Evolutionary conservation across 2,888 invertebrate genomes (phyloP), one percentile per base, ranked within the genome.

Genomic region (Beris chalybata): DNA sequence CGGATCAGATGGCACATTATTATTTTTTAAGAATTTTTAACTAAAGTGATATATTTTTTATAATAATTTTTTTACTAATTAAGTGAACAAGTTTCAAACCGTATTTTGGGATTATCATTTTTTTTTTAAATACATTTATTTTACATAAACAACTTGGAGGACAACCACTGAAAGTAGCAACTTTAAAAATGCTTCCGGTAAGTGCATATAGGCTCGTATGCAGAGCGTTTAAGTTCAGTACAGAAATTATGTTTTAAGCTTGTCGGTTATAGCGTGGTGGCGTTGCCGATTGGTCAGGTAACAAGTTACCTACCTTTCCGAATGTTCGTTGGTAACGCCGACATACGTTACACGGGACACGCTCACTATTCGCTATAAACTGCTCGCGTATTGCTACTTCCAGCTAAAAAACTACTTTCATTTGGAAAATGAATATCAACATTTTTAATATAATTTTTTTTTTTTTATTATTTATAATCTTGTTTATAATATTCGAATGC

Each of bases 171-270:
- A 38, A 44, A 11, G 5, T 9, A 32, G 30, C 50, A 61, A 29
- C 38, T 48, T 32, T 47, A 61, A 61, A 67, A 63, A 67, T 67
- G 67, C 52, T 67, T 67, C 67, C 67, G 67, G 67, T 67, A 63
- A 67, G 67, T 67, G 47, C 22, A n/a, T 43, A 11, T 45, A 58
- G 29, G 15, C 11, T 12, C n/a, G 12, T 30, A 30, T n/a, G 32
- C 32, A 38, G 12, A 13, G n/a, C 29, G 56, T 44, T 58, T n/a
- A 9, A 56, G 11, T 32, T 56, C n/a, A 56, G 56, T 15, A 5
- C 5, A 15, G 29, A 54, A 11, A 54, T 22, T 22, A 22, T 54
- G 29, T 54, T 54, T 54, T 31, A 56, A 32, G 32, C 12, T 12
- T 13, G 12, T 56, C 12, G 15, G 12, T 54, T 29, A 43, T 58